These are phyloP conservation scores for Charadrius vociferus DNA, from an alignment of 2,113 vertebrate species.

Conservation along the genomic window DNA sequence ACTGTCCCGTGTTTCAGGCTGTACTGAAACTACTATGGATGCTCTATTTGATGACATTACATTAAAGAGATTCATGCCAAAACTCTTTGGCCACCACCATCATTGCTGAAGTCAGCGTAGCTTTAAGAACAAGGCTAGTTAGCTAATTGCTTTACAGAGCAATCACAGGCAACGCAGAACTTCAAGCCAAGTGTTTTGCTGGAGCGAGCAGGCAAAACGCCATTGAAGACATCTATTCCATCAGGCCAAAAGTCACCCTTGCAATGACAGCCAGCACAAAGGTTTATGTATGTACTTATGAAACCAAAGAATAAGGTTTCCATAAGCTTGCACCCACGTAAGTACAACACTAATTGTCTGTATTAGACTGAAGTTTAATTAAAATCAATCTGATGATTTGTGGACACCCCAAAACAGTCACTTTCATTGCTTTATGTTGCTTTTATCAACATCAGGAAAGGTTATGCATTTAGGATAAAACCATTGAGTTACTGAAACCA, in stretches of 20 bases:
- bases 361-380: neutral
- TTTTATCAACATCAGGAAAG: neutral
- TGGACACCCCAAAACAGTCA: neutral
- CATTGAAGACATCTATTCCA: neutral
- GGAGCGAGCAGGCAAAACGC: neutral
- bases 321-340: neutral
- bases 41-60: conserved; percentile 43
- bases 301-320: neutral
- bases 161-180: neutral
- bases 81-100: conserved; percentile 31
- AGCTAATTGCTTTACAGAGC: conserved; percentile 59
- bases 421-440: neutral
- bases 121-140: conserved; percentile 53
- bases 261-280: neutral
- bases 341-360: neutral
- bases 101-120: conserved; percentile 54
- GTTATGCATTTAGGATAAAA: neutral
- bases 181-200: conserved; percentile 33
- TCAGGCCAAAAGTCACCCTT: neutral
- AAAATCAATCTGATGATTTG: neutral
- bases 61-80: conserved; percentile 17
- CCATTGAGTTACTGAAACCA: neutral
- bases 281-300: neutral
- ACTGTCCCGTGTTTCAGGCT: neutral
- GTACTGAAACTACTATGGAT: neutral